These are phyloP conservation scores for Ceraclea dissimilis DNA, from an alignment of 2,888 invertebrate species.

Conservation along the genomic window DNA sequence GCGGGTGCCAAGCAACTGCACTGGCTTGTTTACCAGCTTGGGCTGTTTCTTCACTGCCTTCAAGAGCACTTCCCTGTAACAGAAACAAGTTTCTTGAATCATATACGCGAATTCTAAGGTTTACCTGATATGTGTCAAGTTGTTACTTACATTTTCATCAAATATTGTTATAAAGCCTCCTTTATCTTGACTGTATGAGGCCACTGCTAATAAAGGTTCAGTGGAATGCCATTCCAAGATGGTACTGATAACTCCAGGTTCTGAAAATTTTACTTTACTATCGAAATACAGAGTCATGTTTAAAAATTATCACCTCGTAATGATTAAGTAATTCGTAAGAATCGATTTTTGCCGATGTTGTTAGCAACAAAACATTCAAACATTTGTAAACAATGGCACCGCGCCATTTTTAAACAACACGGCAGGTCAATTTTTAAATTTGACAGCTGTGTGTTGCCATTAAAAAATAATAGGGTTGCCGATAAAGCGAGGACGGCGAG, in stretches of 20 bases:
- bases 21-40: conserved; percentile 74
- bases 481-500: no score
- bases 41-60: conserved; percentile 68
- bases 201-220: conserved; percentile 74
- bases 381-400: background rate
- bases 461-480: background rate
- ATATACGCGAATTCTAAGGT: background rate
- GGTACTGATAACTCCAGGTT: conserved; percentile 71
- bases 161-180: conserved; percentile 85
- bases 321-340: background rate
- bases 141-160: conserved; percentile 65
- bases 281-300: conserved; percentile 78
- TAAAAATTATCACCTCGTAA: background rate
- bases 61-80: conserved; percentile 62
- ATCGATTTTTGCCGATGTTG: background rate
- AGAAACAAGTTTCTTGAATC: background rate
- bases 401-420: background rate
- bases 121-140: background rate
- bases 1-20: conserved; percentile 84
- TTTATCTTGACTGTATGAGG: conserved; percentile 79
- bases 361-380: background rate
- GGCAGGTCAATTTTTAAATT: no score
- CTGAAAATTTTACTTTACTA: conserved; percentile 70
- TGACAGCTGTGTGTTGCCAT: background rate
- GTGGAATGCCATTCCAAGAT: conserved; percentile 76